A percentile compares a stretch with the other conserved stretches of the same genome.
Conservation (phyloP, 2,888 invertebrate genomes). For the Germaria angustata region DNA sequence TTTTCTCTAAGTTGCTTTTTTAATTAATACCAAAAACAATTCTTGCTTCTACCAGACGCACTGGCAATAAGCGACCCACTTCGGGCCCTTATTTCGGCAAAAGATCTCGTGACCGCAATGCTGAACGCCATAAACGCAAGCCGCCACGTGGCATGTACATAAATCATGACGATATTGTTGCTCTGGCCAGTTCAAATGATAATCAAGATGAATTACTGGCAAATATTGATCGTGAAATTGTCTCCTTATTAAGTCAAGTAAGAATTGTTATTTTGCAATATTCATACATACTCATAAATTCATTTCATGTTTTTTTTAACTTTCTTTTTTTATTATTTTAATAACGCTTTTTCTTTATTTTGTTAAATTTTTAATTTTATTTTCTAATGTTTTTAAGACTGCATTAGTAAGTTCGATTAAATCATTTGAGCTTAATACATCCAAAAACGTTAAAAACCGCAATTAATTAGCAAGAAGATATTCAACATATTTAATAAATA, state of each 20-base stretch:
- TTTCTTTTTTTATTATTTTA: constrained; percentile 42
- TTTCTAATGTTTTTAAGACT: neutral
- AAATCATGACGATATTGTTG: constrained; percentile 97
- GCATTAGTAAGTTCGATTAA: too few species aligned
- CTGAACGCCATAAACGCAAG: constrained; percentile 86
- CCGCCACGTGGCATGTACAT: constrained; percentile 98
- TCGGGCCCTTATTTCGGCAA: constrained; percentile 83
- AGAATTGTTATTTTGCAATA: constrained; percentile 80
- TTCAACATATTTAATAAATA: neutral
- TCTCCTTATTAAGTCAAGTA: constrained; percentile 97
- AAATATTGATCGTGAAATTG: constrained; percentile 95
- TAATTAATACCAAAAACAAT: constrained; percentile 21
- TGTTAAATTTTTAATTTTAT: neutral
- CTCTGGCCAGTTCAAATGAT: constrained; percentile 84
- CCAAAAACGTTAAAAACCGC: too few species aligned
- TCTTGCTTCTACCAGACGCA: constrained; percentile 83
- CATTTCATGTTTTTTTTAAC: constrained; percentile 43
- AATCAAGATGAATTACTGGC: constrained; percentile 89
- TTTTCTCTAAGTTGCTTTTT: constrained; percentile 23
- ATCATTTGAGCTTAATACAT: too few species aligned
- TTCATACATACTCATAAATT: constrained; percentile 44
- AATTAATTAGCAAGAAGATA: too few species aligned
- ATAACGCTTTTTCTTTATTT: constrained; percentile 20
- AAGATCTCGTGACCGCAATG: constrained; percentile 78
- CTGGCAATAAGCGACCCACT: constrained; percentile 89